Conservation (phyloP, 2,888 invertebrate genomes). For the Cabera pusaria region DNA sequence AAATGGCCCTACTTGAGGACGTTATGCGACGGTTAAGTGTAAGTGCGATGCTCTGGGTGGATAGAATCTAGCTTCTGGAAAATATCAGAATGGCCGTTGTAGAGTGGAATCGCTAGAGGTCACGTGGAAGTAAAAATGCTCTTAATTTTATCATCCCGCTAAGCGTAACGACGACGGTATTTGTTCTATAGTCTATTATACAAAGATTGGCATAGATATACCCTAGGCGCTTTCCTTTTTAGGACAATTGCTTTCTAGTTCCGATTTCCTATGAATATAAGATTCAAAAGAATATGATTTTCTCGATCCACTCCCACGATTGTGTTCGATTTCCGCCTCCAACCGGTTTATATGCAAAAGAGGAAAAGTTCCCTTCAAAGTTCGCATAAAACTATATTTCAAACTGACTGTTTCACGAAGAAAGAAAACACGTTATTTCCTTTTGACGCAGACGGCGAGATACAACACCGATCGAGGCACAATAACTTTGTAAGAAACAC, state of each 20-base stretch:
- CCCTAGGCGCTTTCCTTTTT: too few species aligned
- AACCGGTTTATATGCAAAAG: conserved; percentile 31
- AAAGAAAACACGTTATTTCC: conserved; percentile 33
- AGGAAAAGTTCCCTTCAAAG: conserved; percentile 30
- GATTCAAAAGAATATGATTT: conserved; percentile 22
- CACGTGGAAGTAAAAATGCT: too few species aligned
- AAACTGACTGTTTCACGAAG: conserved; percentile 24
- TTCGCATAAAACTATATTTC: conserved; percentile 34
- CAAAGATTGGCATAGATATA: too few species aligned
- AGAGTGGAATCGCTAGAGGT: too few species aligned
- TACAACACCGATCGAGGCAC: conserved; percentile 21
- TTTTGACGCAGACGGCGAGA: conserved; percentile 22
- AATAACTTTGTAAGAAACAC: conserved; percentile 26
- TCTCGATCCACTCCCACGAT: conserved; percentile 21
- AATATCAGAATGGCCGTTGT: background rate
- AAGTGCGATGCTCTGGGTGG: conserved; percentile 18
- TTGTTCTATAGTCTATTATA: too few species aligned
- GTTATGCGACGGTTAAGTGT: conserved; percentile 27
- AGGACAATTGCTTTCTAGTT: conserved; percentile 3
- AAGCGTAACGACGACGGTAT: too few species aligned
- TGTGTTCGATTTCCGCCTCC: conserved; percentile 27
- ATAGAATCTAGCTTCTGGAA: conserved; percentile 9
- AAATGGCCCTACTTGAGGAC: conserved; percentile 28
- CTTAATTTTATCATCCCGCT: too few species aligned
- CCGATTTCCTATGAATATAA: conserved; percentile 11